Evolutionary conservation across 1,140 invertebrate species (phyloP), one percentile per base, ranked within the genome.

Genomic region (Choristoneura fumiferana): DNA sequence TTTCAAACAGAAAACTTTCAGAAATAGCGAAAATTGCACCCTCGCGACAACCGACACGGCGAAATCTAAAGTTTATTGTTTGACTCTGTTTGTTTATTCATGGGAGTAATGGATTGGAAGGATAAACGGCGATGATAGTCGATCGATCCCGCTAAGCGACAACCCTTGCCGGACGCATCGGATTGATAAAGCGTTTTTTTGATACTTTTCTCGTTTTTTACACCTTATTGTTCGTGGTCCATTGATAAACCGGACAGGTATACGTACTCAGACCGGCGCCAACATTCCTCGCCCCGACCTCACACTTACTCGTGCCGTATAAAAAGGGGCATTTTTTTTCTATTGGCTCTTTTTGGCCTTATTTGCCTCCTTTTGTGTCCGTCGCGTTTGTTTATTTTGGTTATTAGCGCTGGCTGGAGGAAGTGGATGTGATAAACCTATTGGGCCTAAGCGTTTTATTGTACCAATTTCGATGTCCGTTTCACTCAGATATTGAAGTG

Each of bases 201-300:
- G 77, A 84, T 81, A 81, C 68, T 83, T 79, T 80, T 79, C 73
- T 81, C 53, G 63, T 73, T 69, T 84, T 70, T 71, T 82, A 78
- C 64, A 58, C 72, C 79, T 86, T 83, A 84, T 88, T 86, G 84
- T 84, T 77, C 83, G 78, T 71, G 80, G 78, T 72, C 84, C 86
- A 89, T 89, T 89, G 86, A 89, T 89, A 89, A 89, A 84, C 78
- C 45, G 79, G 78, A 89, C 86, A 89, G 86, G 86, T 89, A 89
- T 86, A 85, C 77, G 84, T 88, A 89, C 86, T 89, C 84, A 87
- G 86, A 87, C 84, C 78, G 86, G 86, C 86, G 84, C 86, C 86
- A 89, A 89, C 86, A 89, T 89, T 89, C 86, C 84, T 83, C 80
- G 84, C 69, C 71, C 66, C 86, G 86, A 88, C 85, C 84, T 88